Evolutionary conservation across 2,888 invertebrate species (phyloP).

Genomic region (Xiphydria camelus): DNA sequence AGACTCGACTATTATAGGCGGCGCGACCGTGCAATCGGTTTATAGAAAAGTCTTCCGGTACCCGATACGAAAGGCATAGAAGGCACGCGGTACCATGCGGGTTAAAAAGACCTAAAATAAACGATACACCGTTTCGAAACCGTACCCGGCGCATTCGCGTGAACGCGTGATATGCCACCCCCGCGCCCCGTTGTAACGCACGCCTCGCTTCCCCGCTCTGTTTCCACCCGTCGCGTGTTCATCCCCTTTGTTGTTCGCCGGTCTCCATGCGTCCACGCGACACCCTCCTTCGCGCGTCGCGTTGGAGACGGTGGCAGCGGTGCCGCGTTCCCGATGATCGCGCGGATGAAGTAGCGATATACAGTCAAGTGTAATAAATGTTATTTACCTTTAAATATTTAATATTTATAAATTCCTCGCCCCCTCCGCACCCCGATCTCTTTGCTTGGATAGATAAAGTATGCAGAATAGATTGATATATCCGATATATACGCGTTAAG

Average conservation of each 20-base stretch:
- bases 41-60: conserved; percentile 36
- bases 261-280: too few species aligned
- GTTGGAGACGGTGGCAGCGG: too few species aligned
- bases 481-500: not conserved
- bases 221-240: too few species aligned
- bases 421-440: not conserved
- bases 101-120: conserved; percentile 24
- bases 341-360: too few species aligned
- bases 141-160: not conserved
- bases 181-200: not conserved
- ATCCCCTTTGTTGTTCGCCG: too few species aligned
- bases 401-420: conserved; percentile 15
- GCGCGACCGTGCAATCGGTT: conserved; percentile 19
- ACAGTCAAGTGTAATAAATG: conserved; percentile 22
- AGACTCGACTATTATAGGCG: too few species aligned
- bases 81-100: conserved; percentile 44
- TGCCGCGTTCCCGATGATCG: too few species aligned
- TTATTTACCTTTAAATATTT: conserved; percentile 24
- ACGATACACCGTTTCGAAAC: conserved; percentile 17
- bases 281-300: too few species aligned
- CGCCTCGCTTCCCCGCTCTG: not conserved
- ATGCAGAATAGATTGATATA: not conserved
- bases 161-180: not conserved
- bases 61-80: conserved; percentile 45
- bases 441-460: not conserved